A percentile compares a stretch with the other conserved stretches of the same genome.
phyloP scores from a whole-genome alignment of 2,113 vertebrate species.

The Saccopteryx bilineata region DNA sequence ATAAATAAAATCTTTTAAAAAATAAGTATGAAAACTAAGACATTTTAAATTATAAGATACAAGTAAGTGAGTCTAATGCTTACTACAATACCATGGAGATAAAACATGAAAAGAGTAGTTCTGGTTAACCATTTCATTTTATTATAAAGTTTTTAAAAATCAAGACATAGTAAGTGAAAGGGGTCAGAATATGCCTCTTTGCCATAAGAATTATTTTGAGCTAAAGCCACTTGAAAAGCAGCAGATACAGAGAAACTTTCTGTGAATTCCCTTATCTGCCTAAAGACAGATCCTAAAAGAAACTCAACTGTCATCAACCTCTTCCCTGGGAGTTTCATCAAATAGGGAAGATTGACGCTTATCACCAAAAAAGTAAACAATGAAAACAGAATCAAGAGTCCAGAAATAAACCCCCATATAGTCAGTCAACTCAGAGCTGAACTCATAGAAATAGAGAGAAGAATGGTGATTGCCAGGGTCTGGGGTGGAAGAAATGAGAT shows the following conservation, averaged over 20 bases:
- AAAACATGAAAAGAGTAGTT: background rate
- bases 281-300: background rate
- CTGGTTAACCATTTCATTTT: background rate
- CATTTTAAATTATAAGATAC: slow-evolving; percentile 50
- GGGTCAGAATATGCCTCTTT: background rate
- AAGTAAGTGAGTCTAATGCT: slow-evolving; percentile 21
- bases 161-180: background rate
- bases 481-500: background rate
- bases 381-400: background rate
- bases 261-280: slow-evolving; percentile 1
- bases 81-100: background rate
- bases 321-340: background rate
- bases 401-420: background rate
- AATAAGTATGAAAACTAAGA: slow-evolving; percentile 47
- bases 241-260: background rate
- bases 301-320: background rate
- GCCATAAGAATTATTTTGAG: background rate
- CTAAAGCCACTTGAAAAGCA: background rate
- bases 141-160: slow-evolving; percentile 44
- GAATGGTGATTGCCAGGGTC: background rate
- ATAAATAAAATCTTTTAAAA: too few relatives aligned
- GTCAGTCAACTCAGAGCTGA: background rate
- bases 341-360: background rate
- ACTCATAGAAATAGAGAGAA: background rate
- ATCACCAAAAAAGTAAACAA: background rate